A percentile compares a stretch with the other conserved stretches of the same genome.
phyloP scores from a whole-genome alignment of 37 sponge, comb jelly and placozoan genomes.

The Chondrilla cf. caribensis region DNA sequence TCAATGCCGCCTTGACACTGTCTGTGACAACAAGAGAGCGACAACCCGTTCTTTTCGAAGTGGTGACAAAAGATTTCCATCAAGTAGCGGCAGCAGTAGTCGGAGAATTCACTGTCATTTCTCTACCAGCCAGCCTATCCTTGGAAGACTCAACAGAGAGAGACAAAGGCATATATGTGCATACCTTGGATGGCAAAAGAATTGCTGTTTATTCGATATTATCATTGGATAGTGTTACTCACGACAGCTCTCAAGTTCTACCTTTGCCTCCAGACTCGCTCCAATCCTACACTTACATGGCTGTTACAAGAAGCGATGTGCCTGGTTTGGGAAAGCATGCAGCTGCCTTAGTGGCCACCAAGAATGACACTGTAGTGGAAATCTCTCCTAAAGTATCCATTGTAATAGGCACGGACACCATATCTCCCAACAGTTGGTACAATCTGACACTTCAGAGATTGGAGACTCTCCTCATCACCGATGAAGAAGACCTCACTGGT shows the following conservation, averaged over 20 bases:
- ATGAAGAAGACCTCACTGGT: not conserved
- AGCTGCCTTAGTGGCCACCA: not conserved
- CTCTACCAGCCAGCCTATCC: not conserved
- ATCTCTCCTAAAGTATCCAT: not conserved
- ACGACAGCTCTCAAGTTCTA: not conserved
- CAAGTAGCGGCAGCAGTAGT: not conserved
- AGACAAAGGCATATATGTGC: not conserved
- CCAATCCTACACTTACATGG: conserved; percentile 4
- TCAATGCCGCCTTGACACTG: not conserved
- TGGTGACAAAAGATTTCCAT: not conserved
- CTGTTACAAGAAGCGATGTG: not conserved
- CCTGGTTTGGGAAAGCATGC: too few species aligned
- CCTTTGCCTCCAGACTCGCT: not conserved
- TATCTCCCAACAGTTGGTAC: not conserved
- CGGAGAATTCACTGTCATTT: not conserved
- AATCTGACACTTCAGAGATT: not conserved
- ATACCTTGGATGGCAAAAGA: not conserved
- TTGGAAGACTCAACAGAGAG: not conserved
- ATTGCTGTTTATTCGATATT: not conserved
- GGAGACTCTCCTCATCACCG: not conserved
- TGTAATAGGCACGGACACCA: not conserved
- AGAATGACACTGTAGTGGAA: not conserved
- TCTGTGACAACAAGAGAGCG: conserved; percentile 17
- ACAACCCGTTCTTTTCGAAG: conserved; percentile 1
- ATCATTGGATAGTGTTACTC: too few species aligned